Percentiles rank a stretch among this genome's conserved stretches.
These are phyloP conservation scores for Tinea semifulvella DNA, from an alignment of 2,888 invertebrate genomes.

Conservation along the genomic window DNA sequence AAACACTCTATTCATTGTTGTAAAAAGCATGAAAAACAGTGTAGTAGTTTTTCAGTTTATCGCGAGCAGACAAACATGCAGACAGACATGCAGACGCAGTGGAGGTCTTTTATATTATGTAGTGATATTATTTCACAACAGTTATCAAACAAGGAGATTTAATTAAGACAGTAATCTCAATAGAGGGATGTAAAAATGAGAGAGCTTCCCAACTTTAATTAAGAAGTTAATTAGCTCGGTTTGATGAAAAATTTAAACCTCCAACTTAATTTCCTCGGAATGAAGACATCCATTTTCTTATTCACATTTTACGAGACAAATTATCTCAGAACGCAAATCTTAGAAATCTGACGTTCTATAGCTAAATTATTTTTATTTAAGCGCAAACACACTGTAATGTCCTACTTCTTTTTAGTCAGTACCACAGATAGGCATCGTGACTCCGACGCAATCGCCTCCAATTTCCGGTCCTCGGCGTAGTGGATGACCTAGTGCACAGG, in stretches of 20 bases:
- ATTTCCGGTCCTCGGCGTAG: neutral
- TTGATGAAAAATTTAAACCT: conserved; percentile 60
- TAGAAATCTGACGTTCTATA: no score
- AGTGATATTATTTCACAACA: neutral
- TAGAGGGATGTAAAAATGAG: conserved; percentile 42
- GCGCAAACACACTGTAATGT: neutral
- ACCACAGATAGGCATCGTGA: neutral
- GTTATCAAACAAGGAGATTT: conserved; percentile 20
- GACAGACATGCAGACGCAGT: no score
- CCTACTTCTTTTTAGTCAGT: neutral
- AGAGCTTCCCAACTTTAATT: conserved; percentile 52
- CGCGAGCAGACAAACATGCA: no score
- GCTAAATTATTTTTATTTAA: no score
- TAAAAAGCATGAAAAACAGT: no score
- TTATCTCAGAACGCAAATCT: conserved; percentile 21
- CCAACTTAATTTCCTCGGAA: conserved; percentile 53
- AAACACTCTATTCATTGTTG: no score
- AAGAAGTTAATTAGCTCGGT: conserved; percentile 59
- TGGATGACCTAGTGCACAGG: no score
- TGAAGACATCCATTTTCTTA: conserved; percentile 43
- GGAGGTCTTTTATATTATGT: no score
- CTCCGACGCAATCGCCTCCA: neutral
- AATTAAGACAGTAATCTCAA: conserved; percentile 34
- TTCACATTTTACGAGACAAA: conserved; percentile 39
- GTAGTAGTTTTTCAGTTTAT: no score